Percentiles rank a stretch among this genome's conserved stretches.
Conservation (phyloP, 2,797 vertebrate species). For the Lacerta agilis region DNA sequence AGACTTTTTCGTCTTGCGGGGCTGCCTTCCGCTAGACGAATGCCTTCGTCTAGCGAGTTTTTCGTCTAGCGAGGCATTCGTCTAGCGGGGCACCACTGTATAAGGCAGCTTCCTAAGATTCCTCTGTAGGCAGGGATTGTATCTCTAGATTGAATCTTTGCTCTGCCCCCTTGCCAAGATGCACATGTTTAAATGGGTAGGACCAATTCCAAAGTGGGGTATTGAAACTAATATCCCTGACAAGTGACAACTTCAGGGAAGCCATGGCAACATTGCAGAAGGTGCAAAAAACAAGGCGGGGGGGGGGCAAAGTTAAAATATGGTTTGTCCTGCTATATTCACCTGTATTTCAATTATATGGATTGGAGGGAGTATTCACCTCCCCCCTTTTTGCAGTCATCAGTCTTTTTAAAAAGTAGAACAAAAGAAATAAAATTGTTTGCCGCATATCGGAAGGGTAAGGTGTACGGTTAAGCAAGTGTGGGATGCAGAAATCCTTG, state of each 20-base stretch:
- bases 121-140: background rate
- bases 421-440: background rate
- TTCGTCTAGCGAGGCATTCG: no score
- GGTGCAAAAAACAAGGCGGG: background rate
- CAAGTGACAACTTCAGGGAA: background rate
- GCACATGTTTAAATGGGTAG: background rate
- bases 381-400: background rate
- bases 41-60: no score
- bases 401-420: background rate
- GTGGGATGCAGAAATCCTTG: background rate
- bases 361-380: background rate
- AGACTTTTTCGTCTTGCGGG: no score
- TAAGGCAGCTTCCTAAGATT: background rate
- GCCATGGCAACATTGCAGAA: background rate
- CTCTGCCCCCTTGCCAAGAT: background rate
- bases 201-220: background rate
- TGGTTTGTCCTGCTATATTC: background rate
- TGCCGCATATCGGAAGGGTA: background rate
- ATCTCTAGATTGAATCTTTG: background rate
- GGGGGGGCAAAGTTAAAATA: background rate
- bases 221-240: background rate
- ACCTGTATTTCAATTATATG: background rate
- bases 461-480: background rate
- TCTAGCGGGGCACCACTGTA: no score
- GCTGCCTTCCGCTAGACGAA: no score